These are phyloP conservation scores for Ophiodon elongatus DNA, from an alignment of 2,113 vertebrate genomes.

Conservation along the genomic window DNA sequence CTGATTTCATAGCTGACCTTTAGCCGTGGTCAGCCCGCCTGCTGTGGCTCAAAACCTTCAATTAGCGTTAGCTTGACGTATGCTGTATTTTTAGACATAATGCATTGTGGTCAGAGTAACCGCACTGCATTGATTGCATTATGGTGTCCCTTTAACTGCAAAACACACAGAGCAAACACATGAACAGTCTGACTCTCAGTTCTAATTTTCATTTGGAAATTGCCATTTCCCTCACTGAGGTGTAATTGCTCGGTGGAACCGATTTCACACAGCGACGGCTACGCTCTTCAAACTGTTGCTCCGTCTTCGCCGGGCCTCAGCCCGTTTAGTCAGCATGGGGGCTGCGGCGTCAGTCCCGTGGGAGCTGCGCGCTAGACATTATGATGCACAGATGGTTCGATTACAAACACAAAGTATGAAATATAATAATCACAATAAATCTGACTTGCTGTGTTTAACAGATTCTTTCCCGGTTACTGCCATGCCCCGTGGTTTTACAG, in stretches of 20 bases:
- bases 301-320: conserved; percentile 29
- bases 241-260: conserved; percentile 38
- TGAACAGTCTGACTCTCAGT: neutral
- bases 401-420: conserved; percentile 65
- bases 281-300: conserved; percentile 27
- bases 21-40: conserved; percentile 24
- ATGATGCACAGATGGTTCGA: conserved; percentile 64
- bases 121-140: conserved; percentile 13
- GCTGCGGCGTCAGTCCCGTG: conserved; percentile 27
- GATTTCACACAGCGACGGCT: conserved; percentile 46
- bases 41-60: conserved; percentile 33
- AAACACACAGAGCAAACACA: conserved; percentile 19
- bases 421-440: conserved; percentile 61
- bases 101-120: conserved; percentile 45
- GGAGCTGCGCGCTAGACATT: conserved; percentile 43
- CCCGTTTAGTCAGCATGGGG: conserved; percentile 43
- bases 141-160: conserved; percentile 18
- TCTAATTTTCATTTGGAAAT: neutral
- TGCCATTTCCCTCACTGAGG: conserved; percentile 8
- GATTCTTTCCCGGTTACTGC: conserved; percentile 32
- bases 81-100: conserved; percentile 42
- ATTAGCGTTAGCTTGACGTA: conserved; percentile 27
- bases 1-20: conserved; percentile 60
- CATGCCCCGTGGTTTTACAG: conserved; percentile 28
- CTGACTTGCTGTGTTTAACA: conserved; percentile 40